A percentile compares a stretch with the other conserved stretches of the same genome.
phyloP scores from a whole-genome alignment of 2,888 invertebrate species.

The Vannuccia rotundouncinata region DNA sequence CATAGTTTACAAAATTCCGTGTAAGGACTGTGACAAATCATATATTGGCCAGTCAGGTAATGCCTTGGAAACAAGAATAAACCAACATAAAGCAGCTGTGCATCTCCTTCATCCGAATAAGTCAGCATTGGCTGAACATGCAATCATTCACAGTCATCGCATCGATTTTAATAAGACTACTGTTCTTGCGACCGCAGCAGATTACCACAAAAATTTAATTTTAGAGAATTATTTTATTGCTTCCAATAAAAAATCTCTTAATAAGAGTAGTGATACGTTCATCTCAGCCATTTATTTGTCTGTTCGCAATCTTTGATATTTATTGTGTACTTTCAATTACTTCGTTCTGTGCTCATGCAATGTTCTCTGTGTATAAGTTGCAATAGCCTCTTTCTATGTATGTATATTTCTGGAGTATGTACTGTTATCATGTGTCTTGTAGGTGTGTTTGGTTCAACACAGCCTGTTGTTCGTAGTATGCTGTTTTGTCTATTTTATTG shows the following conservation, averaged over 20 bases:
- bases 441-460: background rate
- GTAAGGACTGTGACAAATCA: background rate
- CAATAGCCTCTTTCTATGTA: too few species aligned
- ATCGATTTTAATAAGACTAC: constrained; percentile 17
- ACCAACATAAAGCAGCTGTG: constrained; percentile 7
- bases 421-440: background rate
- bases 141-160: background rate
- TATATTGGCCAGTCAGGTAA: constrained; percentile 7
- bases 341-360: too few species aligned
- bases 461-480: background rate
- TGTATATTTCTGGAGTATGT: too few species aligned
- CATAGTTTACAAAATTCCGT: background rate
- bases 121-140: constrained; percentile 13
- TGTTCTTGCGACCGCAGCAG: background rate
- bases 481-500: background rate
- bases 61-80: background rate
- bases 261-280: background rate
- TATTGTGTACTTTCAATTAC: too few species aligned
- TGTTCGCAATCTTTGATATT: background rate
- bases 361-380: too few species aligned
- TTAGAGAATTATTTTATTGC: background rate
- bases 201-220: background rate
- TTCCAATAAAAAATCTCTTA: background rate
- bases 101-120: background rate
- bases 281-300: background rate